These are phyloP conservation scores for Asarcornis scutulata DNA, from an alignment of 2,113 vertebrate species.

Conservation along the genomic window DNA sequence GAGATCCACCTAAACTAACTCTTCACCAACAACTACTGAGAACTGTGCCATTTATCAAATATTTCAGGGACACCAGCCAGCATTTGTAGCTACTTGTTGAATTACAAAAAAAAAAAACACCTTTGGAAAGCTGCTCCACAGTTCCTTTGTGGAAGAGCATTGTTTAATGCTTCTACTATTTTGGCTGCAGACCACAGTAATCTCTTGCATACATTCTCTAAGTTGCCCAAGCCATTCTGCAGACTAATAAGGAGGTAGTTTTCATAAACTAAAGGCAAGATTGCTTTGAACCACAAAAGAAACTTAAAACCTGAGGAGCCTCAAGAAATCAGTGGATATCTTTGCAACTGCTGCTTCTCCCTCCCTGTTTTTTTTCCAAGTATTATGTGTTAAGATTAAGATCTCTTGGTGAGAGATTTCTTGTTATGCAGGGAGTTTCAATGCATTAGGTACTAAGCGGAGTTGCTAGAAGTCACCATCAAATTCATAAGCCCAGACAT, in stretches of 20 bases:
- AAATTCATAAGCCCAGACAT: not conserved
- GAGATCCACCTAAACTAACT: not conserved
- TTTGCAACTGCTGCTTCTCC: not conserved
- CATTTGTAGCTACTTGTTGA: not conserved
- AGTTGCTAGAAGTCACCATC: not conserved
- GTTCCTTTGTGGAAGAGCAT: not conserved
- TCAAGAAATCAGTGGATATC: not conserved
- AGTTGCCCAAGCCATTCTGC: not conserved
- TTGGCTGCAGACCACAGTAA: not conserved
- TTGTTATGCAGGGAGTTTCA: not conserved
- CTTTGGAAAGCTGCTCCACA: not conserved
- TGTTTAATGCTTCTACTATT: not conserved
- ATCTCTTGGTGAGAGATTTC: not conserved
- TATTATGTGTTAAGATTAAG: not conserved
- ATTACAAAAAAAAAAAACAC: not conserved
- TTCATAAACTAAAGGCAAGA: not conserved
- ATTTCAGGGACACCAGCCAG: not conserved
- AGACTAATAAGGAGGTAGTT: not conserved
- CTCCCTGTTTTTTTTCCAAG: not conserved
- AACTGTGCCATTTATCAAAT: not conserved
- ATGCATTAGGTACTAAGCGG: not conserved
- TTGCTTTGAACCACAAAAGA: not conserved
- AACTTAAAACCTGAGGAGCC: not conserved
- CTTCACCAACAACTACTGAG: not conserved
- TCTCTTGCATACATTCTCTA: rapidly evolving